phyloP scores from a whole-genome alignment of 2,113 vertebrate genomes.

The Triplophysa siluroides region DNA sequence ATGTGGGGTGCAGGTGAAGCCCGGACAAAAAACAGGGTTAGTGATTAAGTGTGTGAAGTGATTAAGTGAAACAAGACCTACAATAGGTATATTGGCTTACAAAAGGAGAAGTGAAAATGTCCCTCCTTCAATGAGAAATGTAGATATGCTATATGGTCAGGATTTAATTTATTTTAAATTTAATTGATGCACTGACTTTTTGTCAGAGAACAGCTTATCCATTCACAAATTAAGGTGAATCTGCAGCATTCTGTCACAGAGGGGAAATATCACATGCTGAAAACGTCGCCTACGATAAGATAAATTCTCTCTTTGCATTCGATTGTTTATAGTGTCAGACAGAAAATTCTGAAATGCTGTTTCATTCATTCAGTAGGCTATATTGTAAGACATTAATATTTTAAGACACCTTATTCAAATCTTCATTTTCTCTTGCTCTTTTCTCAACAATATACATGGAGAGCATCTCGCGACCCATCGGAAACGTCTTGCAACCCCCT shows the following conservation, averaged over 20 bases:
- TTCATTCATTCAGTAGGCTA: too few species aligned
- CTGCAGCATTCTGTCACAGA: too few species aligned
- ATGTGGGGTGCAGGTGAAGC: background rate
- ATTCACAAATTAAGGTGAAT: too few species aligned
- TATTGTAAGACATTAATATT: too few species aligned
- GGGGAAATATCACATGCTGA: too few species aligned
- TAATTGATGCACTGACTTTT: constrained; percentile 6
- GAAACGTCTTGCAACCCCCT: too few species aligned
- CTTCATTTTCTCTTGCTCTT: too few species aligned
- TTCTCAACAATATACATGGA: too few species aligned
- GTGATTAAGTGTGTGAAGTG: constrained; percentile 7
- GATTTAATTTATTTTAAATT: constrained; percentile 1
- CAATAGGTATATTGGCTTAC: constrained; percentile 1
- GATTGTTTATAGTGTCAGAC: too few species aligned
- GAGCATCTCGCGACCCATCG: too few species aligned
- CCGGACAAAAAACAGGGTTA: constrained; percentile 6
- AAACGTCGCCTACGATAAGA: background rate
- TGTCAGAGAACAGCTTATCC: background rate
- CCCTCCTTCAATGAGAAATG: background rate
- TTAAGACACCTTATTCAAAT: too few species aligned
- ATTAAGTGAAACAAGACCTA: background rate
- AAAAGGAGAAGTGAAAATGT: background rate
- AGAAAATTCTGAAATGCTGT: too few species aligned
- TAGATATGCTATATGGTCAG: background rate
- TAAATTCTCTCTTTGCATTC: background rate